These are phyloP conservation scores for Drosophila equinoxialis DNA, from an alignment of 1,140 invertebrate species.

Conservation along the genomic window DNA sequence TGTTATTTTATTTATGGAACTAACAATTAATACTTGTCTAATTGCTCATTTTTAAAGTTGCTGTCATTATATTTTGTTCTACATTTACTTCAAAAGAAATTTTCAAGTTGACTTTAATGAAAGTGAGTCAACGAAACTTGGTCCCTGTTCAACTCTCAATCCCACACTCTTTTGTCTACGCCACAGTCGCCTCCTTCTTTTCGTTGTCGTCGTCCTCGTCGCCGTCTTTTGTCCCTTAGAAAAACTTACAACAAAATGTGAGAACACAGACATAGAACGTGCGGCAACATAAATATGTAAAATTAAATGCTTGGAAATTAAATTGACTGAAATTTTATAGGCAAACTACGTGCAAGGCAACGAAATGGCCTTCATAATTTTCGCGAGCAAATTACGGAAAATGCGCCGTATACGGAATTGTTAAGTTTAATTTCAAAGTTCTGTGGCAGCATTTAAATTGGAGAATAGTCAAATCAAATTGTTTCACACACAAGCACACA, in stretches of 20 bases:
- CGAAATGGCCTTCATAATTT: conserved; percentile 19
- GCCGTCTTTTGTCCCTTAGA: background rate
- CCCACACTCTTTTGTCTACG: no score
- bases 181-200: background rate
- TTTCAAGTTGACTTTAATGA: conserved; percentile 1
- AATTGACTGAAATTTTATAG: conserved; percentile 35
- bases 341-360: conserved; percentile 30
- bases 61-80: background rate
- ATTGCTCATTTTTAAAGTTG: background rate
- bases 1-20: background rate
- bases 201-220: background rate
- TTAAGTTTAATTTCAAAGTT: conserved; percentile 22
- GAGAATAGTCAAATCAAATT: conserved; percentile 6
- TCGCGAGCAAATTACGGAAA: conserved; percentile 16
- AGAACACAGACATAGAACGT: conserved; percentile 14
- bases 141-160: background rate
- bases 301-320: conserved; percentile 29
- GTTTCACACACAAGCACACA: background rate
- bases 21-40: background rate
- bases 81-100: background rate
- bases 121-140: conserved; percentile 2
- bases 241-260: conserved; percentile 19
- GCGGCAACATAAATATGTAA: conserved; percentile 28
- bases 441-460: conserved; percentile 5
- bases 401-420: background rate